Base-by-base conservation (phyloP, 2,888 invertebrate species). In the Drosophila meridiana region DNA sequence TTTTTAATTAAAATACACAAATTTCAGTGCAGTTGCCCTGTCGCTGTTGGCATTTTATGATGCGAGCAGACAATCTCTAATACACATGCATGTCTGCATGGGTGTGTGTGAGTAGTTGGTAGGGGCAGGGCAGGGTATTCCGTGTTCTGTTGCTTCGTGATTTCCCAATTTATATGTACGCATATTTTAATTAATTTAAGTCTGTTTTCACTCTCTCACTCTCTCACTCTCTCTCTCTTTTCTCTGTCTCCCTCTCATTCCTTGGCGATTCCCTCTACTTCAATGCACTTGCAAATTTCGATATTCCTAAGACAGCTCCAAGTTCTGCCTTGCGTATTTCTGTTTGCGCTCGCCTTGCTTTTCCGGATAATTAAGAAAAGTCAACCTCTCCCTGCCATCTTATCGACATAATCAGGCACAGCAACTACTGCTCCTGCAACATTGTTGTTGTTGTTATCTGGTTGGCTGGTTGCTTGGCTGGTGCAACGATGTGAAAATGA, bases 1-100 rank as follows among this genome's bases (percentile, higher is more conserved):
- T 82, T 90, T 89, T 90, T 90, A 91, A 91, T 90, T 90, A 90
- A 90, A 91, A 90, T 85, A 88, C 87, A 90, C 85, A 91, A 90
- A 88, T 90, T 89, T 84, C 73, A 74, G 67, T 80, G 76, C 78
- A 80, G 68, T 88, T 76, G 78, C 79, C 76, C 67, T 74, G 82
- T 82, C 82, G 76, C 73, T 78, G 81, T 69, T 71, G 68, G 63
- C 74, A 80, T 78, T 82, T 89, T 78, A 82, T 82, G 69, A 43
- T 59, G 71, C 74, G 57, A 47, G 64, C 59, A 61, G 66, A 62
- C 70, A 57, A 62, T 68, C 71, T 79, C 77, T 73, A 74, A 77
- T 66, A 67, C 59, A 53, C 50, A 55, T 68, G 52, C 38, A 32
- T 42, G 13, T 14, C 1, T 57, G 43, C 13, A 9, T 28, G 50